Evolutionary conservation across 1,140 invertebrate genomes (phyloP).

Genomic region (Gryon sp.): DNA sequence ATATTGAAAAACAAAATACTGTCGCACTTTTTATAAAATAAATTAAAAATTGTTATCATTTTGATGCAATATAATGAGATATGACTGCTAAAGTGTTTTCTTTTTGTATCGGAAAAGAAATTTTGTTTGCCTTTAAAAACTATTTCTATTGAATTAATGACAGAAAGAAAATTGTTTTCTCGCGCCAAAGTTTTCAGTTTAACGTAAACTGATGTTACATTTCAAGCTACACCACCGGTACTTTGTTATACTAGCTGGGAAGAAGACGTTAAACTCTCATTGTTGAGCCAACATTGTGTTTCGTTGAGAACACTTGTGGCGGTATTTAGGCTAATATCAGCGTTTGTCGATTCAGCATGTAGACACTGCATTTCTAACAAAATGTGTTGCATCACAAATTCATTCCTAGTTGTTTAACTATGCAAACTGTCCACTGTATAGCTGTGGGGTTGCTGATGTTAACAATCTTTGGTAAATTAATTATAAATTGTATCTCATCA

Average conservation of each 20-base stretch:
- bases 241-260: constrained; percentile 33
- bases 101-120: neutral
- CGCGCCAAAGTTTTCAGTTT: constrained; percentile 41
- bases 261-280: constrained; percentile 49
- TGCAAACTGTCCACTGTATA: constrained; percentile 12
- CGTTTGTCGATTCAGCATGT: constrained; percentile 39
- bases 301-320: constrained; percentile 40
- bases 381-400: constrained; percentile 13
- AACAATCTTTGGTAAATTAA: no score
- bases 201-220: constrained; percentile 46
- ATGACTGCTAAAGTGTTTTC: neutral
- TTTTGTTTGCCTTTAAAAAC: constrained; percentile 10
- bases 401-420: constrained; percentile 1
- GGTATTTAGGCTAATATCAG: constrained; percentile 46
- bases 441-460: no score
- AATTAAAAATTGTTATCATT: no score
- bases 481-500: no score
- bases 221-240: constrained; percentile 25
- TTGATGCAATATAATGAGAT: no score
- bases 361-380: constrained; percentile 33
- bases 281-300: constrained; percentile 26
- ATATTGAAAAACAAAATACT: no score
- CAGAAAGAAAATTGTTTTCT: constrained; percentile 29
- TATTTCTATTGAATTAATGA: constrained; percentile 16
- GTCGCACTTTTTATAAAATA: no score